Base-by-base conservation (phyloP, 2,888 invertebrate genomes). In the Poecilus cupreus region DNA sequence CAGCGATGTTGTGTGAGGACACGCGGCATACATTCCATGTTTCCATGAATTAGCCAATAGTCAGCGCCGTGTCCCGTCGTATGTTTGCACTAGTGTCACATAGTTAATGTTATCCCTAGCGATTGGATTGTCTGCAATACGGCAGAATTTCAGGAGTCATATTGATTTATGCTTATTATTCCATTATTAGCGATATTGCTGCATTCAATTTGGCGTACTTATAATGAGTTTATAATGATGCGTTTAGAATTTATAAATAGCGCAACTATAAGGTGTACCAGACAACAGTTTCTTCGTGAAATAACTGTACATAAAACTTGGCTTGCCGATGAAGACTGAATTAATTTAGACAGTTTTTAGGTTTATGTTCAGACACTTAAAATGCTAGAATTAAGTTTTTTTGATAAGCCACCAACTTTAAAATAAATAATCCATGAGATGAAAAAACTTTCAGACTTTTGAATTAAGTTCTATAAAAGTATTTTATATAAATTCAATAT, bases 81-180 rank as follows among this genome's bases (percentile, higher is more conserved):
- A 46, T 68, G 64, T 68, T 68, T 68, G 37, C 37, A 32, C 18
- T 68, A 37, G 37, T 68, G 64, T 32, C 64, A 68, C 64, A 68
- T 37, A 18, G 32, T 68, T 51, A 51, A 68, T 32, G 37, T 32
- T 32, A 68, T 68, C 64, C 64, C 64, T 18, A 2, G 64, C 13
- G 37, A 37, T 18, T 37, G 13, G 64, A 37, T 51, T 16, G 64
- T 68, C 64, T 37, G 64, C 64, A 68, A 68, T 68, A 68, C 64
- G 37, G 32, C 37, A 68, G 51, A 51, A 51, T 68, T 68, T 68
- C 60, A 37, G 51, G 18, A 51, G 51, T 32, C 32, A 68, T 68
- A 68, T 68, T 68, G 37, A 68, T 68, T 68, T 18, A 13, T 32
- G 37, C 64, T 37, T 68, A 37, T 68, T 68, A 68, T 68, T 68